A percentile compares a stretch with the other conserved stretches of the same genome.
phyloP scores from a whole-genome alignment of 2,113 vertebrate genomes.

The Riparia riparia region DNA sequence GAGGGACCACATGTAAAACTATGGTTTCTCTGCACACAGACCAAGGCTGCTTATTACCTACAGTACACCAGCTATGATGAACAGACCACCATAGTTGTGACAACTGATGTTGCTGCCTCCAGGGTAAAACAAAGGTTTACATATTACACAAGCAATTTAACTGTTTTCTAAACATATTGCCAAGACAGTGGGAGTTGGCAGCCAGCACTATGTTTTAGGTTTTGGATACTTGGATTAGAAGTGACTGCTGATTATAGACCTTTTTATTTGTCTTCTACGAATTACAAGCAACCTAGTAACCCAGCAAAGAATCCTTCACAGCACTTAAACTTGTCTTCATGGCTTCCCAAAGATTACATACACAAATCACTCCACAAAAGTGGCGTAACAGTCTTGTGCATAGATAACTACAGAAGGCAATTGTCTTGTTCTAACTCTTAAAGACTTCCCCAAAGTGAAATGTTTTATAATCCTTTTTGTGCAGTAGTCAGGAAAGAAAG shows the following conservation, averaged over 20 bases:
- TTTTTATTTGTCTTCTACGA: slow-evolving; percentile 91
- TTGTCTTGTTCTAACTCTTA: slow-evolving; percentile 82
- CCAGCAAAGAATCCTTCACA: slow-evolving; percentile 87
- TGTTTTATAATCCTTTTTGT: slow-evolving; percentile 93
- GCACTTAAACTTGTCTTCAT: slow-evolving; percentile 90
- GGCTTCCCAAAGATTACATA: slow-evolving; percentile 91
- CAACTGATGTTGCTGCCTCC: slow-evolving; percentile 90
- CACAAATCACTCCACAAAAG: slow-evolving; percentile 95
- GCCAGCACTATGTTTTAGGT: slow-evolving; percentile 84
- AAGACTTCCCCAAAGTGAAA: slow-evolving; percentile 85
- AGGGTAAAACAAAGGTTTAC: slow-evolving; percentile 96
- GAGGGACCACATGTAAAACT: slow-evolving; percentile 66
- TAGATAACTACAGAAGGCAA: slow-evolving; percentile 86
- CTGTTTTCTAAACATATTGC: slow-evolving; percentile 99
- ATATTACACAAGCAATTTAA: slow-evolving; percentile 99
- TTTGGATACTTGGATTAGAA: slow-evolving; percentile 87
- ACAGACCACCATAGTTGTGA: slow-evolving; percentile 95
- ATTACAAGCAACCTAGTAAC: slow-evolving; percentile 94
- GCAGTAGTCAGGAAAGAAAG: slow-evolving; percentile 83
- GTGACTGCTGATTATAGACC: slow-evolving; percentile 88
- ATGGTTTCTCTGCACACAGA: slow-evolving; percentile 78
- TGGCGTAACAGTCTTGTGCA: slow-evolving; percentile 81
- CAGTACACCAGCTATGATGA: slow-evolving; percentile 82
- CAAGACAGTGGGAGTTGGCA: slow-evolving; percentile 97
- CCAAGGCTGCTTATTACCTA: slow-evolving; percentile 88